Base-by-base conservation (phyloP, 2,888 invertebrate genomes). In the Dimorphilus gyrociliatus region DNA sequence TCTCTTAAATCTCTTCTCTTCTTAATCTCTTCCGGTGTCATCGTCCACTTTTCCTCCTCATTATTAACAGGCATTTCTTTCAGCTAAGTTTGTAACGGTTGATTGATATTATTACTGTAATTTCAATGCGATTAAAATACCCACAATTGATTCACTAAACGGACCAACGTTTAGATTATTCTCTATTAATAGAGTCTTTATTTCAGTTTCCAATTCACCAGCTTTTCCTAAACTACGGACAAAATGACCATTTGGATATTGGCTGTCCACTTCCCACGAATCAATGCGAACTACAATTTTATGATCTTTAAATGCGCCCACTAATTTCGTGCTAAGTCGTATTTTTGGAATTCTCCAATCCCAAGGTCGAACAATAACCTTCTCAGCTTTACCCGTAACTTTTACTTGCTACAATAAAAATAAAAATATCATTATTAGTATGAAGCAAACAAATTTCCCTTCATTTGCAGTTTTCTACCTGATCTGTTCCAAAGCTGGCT, bases 131-230 rank as follows among this genome's bases (percentile, higher is more conserved):
- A n/a, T 8, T 29, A 33, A 17, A 16, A 8, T 15, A 15, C 16
- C 28, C 39, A 56, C 57, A 47, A 50, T 47, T 19, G 44, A 42
- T 29, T 53, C 47, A 18, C 54, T 42, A 64, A 97, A 97, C 43
- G 81, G 74, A 42, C 80, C 79, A 55, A 92, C 88, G 0, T 90
- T 90, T 2, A 97, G 80, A 60, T 92, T 92, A 55, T 94, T 88
- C 51, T 97, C 94, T 35, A 94, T 59, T 2, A 94, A 67, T 23
- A 94, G 73, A 7, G 64, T 92, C 63, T 92, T 88, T 55, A 92
- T 94, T 64, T 97, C 94, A 0, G 92, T 88, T 8, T 78, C 75
- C 53, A 82, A 82, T 52, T 90, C 81, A 15, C 94, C 94, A 36
- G 90, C 76, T 28, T 74, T 73, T n/a, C 97, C 97, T 5, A 97